A percentile compares a stretch with the other conserved stretches of the same genome.
phyloP scores from a whole-genome alignment of 92 coral and sea anemone genomes.

The Actinostola sp. region DNA sequence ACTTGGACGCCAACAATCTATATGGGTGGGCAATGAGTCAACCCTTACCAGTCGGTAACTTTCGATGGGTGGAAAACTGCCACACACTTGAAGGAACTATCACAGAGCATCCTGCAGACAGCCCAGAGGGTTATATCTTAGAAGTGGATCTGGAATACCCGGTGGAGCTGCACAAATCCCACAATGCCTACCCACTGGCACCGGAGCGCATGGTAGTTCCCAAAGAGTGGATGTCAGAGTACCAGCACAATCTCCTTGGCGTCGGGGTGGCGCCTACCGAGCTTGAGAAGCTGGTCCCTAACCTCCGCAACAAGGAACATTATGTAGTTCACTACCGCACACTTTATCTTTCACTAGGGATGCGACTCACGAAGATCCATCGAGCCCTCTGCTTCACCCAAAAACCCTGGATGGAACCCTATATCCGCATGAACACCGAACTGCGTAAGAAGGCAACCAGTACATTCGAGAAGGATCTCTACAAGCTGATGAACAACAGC shows the following conservation, averaged over 20 bases:
- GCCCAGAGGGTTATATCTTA: no score
- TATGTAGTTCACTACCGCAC: conserved; percentile 39
- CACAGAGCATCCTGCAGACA: no score
- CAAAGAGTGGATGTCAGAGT: no score
- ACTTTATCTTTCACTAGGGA: conserved; percentile 24
- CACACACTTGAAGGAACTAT: no score
- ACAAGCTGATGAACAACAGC: conserved; percentile 51
- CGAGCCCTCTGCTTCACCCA: conserved; percentile 16
- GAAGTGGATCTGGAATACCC: no score
- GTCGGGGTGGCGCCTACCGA: no score
- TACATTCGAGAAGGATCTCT: conserved; percentile 50
- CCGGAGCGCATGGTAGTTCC: no score
- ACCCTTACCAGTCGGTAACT: no score
- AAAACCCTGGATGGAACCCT: conserved; percentile 18
- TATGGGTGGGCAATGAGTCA: not conserved
- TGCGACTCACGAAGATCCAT: conserved; percentile 23
- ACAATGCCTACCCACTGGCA: no score
- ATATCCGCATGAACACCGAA: conserved; percentile 34
- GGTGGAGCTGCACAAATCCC: no score
- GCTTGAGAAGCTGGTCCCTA: conserved; percentile 27
- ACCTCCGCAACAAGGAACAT: conserved; percentile 12
- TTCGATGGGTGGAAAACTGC: no score
- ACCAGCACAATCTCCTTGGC: no score
- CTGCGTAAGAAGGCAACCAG: conserved; percentile 32
- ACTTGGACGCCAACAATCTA: conserved; percentile 6